These are phyloP conservation scores for Eilema depressum DNA, from an alignment of 2,888 invertebrate genomes.

Conservation along the genomic window DNA sequence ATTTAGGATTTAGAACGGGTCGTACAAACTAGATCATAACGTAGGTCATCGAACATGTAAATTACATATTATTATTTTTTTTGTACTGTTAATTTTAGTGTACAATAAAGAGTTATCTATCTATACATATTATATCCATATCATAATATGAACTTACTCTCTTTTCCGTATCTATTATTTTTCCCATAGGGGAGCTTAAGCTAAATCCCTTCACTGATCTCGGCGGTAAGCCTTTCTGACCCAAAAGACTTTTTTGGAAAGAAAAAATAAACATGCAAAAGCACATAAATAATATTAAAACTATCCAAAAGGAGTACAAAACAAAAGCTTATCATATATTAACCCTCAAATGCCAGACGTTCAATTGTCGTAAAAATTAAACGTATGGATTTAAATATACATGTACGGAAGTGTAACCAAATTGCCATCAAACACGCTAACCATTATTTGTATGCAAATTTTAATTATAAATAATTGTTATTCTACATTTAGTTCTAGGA, in stretches of 20 bases:
- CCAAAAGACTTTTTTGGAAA: not conserved
- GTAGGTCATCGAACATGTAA: too few relatives aligned
- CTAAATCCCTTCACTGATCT: not conserved
- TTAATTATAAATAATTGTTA: conserved; percentile 24
- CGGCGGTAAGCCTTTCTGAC: not conserved
- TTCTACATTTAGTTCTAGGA: not conserved
- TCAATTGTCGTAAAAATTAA: conserved; percentile 28
- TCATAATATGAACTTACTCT: not conserved
- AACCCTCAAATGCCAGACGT: conserved; percentile 22
- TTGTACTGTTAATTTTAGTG: not conserved
- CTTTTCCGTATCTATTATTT: not conserved
- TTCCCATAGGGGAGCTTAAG: not conserved
- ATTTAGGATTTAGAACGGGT: too few relatives aligned
- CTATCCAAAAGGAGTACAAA: not conserved
- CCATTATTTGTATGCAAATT: conserved; percentile 33
- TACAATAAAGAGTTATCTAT: too few relatives aligned
- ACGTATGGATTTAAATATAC: conserved; percentile 29
- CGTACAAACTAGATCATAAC: too few relatives aligned
- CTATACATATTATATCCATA: too few relatives aligned
- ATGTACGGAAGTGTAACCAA: conserved; percentile 25
- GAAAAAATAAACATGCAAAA: not conserved
- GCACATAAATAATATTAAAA: not conserved
- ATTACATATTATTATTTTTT: too few relatives aligned
- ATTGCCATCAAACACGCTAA: conserved; percentile 36
- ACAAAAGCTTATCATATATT: conserved; percentile 6